These are phyloP conservation scores for Caenorhabditis doughertyi DNA, from an alignment of 2,888 invertebrate genomes.

Conservation along the genomic window DNA sequence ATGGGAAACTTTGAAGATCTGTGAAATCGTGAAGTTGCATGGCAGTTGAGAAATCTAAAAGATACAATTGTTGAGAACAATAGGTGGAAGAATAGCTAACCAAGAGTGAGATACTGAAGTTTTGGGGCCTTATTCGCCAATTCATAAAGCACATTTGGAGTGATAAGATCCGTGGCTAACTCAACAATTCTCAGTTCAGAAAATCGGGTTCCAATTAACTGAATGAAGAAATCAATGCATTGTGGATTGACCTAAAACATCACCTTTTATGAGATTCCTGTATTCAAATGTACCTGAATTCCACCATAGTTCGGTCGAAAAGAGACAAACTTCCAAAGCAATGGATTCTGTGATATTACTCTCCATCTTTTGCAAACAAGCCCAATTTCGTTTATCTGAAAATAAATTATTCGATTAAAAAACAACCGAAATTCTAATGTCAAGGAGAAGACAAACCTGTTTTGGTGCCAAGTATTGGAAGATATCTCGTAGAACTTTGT, in stretches of 20 bases:
- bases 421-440: not conserved
- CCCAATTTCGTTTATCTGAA: conserved; percentile 85
- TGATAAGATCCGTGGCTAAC: conserved; percentile 95
- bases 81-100: conserved; percentile 51
- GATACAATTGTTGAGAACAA: not conserved
- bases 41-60: conserved; percentile 96
- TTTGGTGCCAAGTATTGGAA: conserved; percentile 83
- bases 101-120: conserved; percentile 93
- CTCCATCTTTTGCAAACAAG: conserved; percentile 97
- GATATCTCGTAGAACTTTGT: conserved; percentile 94
- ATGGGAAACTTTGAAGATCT: conserved; percentile 98
- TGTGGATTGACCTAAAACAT: conserved; percentile 71
- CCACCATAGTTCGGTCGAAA: conserved; percentile 97
- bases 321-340: conserved; percentile 96
- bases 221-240: conserved; percentile 71
- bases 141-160: conserved; percentile 96
- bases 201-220: conserved; percentile 86
- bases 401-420: not conserved
- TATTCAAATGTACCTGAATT: conserved; percentile 87
- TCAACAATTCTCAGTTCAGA: conserved; percentile 94
- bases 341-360: conserved; percentile 94
- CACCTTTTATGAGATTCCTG: not conserved
- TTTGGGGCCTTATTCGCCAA: conserved; percentile 96
- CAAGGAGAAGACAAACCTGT: conserved; percentile 44
- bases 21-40: conserved; percentile 99